Percentiles rank a stretch among this genome's conserved stretches.
phyloP scores from a whole-genome alignment of 2,797 vertebrate genomes.

The Notamacropus eugenii region DNA sequence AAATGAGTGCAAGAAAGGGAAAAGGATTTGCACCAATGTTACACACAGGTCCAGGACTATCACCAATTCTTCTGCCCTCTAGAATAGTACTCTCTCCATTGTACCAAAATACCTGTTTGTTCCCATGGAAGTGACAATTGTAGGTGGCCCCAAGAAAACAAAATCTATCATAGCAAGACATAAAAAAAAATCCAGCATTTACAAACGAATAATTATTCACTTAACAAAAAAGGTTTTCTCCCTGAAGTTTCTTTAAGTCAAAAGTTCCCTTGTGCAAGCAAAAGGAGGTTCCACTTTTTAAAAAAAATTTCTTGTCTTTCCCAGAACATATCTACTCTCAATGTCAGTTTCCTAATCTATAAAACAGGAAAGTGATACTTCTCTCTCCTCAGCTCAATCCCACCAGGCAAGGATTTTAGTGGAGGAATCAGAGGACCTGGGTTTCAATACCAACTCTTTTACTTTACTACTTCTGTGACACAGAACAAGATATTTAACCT shows the following conservation, averaged over 20 bases:
- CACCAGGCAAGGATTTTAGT: background rate
- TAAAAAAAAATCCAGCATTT: background rate
- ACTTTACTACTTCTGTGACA: background rate
- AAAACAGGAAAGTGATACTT: background rate
- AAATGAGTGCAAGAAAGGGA: background rate
- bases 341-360: background rate
- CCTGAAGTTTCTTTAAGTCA: background rate
- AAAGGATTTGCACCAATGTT: background rate
- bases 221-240: background rate
- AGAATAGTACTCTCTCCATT: background rate
- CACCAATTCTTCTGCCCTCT: background rate
- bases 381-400: background rate
- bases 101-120: background rate
- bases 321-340: background rate
- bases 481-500: background rate
- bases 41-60: background rate
- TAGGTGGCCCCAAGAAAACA: background rate
- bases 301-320: background rate
- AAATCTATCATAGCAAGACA: background rate
- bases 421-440: background rate
- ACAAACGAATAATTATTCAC: background rate
- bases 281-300: background rate
- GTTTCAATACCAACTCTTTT: background rate
- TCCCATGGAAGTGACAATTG: background rate
- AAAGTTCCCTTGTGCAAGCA: background rate